A percentile compares a stretch with the other conserved stretches of the same genome.
Conservation (phyloP, 1,140 invertebrate genomes). For the Drusus annulatus region DNA sequence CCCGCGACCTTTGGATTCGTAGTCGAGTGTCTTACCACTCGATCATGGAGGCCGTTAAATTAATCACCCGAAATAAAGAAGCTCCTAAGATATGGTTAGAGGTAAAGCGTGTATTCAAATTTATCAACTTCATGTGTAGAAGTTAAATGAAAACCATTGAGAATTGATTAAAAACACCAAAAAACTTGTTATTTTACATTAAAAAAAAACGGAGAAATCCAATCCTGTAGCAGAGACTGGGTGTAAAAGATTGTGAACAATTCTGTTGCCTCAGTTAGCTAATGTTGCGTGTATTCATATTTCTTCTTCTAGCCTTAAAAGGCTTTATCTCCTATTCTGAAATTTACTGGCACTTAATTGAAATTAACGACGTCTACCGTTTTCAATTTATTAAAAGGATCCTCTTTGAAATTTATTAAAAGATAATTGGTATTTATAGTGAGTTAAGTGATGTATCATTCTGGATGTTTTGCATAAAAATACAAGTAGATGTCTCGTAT, state of each 20-base stretch:
- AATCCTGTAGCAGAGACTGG: too few relatives aligned
- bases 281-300: neutral
- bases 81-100: neutral
- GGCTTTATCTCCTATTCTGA: neutral
- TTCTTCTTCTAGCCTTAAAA: neutral
- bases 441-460: too few relatives aligned
- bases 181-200: constrained; percentile 24
- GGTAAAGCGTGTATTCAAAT: constrained; percentile 2
- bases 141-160: constrained; percentile 4
- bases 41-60: too few relatives aligned
- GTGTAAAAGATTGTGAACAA: too few relatives aligned
- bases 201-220: neutral
- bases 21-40: too few relatives aligned
- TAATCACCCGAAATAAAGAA: too few relatives aligned
- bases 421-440: neutral
- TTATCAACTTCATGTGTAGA: neutral
- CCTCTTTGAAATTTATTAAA: constrained; percentile 1
- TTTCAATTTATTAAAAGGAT: neutral
- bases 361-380: neutral
- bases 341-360: constrained; percentile 2
- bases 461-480: too few relatives aligned
- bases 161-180: constrained; percentile 19
- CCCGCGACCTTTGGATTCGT: too few relatives aligned
- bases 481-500: too few relatives aligned
- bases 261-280: neutral